Evolutionary conservation across 2,113 vertebrate species (phyloP).

Genomic region (Bufo bufo): DNA sequence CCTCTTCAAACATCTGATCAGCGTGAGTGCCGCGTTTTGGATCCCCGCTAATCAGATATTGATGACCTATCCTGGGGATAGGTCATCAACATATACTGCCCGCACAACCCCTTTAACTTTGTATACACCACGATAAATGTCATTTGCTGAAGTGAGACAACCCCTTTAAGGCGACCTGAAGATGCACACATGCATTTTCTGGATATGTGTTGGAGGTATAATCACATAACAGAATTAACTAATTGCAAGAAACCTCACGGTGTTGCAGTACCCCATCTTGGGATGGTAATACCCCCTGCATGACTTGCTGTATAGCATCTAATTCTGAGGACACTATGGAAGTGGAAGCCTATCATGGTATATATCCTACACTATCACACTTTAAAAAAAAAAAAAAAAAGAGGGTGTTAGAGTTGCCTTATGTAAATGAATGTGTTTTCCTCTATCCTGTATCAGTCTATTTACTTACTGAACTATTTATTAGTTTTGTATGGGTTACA

Average conservation of each 20-base stretch:
- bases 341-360: neutral
- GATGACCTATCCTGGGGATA: no score
- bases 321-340: neutral
- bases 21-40: no score
- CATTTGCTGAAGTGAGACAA: no score
- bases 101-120: no score
- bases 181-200: neutral
- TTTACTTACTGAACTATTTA: neutral
- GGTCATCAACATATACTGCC: no score
- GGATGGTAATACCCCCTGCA: slow-evolving; percentile 1
- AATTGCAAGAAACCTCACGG: no score
- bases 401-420: neutral
- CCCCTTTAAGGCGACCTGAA: no score
- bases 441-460: neutral
- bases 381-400: neutral
- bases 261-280: no score
- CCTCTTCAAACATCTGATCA: no score
- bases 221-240: neutral
- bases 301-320: slow-evolving; percentile 1
- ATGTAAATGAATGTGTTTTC: neutral
- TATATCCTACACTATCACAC: neutral
- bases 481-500: no score
- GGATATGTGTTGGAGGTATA: neutral
- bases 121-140: no score
- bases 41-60: no score